Conservation (phyloP, 2,797 vertebrate species). For the Eidolon dupreanum region DNA sequence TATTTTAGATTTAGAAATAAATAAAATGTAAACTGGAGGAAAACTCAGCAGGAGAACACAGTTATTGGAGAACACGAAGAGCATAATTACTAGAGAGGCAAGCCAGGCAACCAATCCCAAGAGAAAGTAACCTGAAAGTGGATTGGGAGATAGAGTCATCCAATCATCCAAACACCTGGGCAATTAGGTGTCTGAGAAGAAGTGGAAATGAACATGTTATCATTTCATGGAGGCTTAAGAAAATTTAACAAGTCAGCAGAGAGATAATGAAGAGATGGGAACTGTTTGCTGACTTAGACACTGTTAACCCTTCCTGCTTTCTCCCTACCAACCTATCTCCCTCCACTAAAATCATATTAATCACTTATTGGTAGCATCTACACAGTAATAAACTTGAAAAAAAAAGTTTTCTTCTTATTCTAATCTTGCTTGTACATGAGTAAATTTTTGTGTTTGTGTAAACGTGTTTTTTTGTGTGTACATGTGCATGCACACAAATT, state of each 20-base stretch:
- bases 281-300: not conserved
- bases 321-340: not conserved
- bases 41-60: slow-evolving; percentile 67
- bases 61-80: slow-evolving; percentile 33
- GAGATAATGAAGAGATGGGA: not conserved
- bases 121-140: slow-evolving; percentile 66
- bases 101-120: slow-evolving; percentile 73
- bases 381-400: not conserved
- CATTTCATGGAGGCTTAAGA: slow-evolving; percentile 55
- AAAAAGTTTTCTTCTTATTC: not conserved
- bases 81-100: slow-evolving; percentile 32
- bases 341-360: slow-evolving; percentile 7
- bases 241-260: slow-evolving; percentile 41
- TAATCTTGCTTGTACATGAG: not conserved
- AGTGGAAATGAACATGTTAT: slow-evolving; percentile 46
- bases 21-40: not conserved
- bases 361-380: not conserved
- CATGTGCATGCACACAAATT: too few relatives aligned
- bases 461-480: not conserved
- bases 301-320: slow-evolving; percentile 9
- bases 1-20: slow-evolving; percentile 43
- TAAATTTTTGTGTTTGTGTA: not conserved
- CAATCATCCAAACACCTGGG: slow-evolving; percentile 45
- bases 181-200: slow-evolving; percentile 56
- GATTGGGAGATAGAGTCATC: slow-evolving; percentile 3